Conservation (phyloP, 2,888 invertebrate species). For the Pocota personata region DNA sequence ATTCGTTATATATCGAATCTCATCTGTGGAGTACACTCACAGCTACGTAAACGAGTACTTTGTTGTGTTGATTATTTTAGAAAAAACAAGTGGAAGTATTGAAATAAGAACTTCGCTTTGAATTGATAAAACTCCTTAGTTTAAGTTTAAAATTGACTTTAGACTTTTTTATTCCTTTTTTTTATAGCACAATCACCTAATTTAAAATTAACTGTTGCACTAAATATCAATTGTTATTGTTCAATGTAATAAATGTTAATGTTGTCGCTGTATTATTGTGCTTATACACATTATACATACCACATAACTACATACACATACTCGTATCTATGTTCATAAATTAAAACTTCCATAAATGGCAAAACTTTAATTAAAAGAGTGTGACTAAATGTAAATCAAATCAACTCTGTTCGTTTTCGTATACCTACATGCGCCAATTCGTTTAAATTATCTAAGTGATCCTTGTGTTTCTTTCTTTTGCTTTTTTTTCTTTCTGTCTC, state of each 20-base stretch:
- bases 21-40: too few species aligned
- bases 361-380: constrained; percentile 60
- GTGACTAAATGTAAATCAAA: constrained; percentile 69
- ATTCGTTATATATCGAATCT: too few species aligned
- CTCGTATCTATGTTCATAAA: constrained; percentile 2
- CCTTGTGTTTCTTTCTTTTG: constrained; percentile 54
- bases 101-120: not conserved
- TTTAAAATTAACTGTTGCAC: constrained; percentile 39
- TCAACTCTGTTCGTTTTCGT: constrained; percentile 58
- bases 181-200: constrained; percentile 41
- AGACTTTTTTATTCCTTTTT: not conserved
- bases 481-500: constrained; percentile 56
- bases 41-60: too few species aligned
- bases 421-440: constrained; percentile 11
- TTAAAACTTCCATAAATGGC: constrained; percentile 53
- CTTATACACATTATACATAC: constrained; percentile 36
- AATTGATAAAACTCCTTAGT: not conserved
- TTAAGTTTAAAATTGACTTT: not conserved
- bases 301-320: not conserved
- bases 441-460: constrained; percentile 67
- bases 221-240: constrained; percentile 42
- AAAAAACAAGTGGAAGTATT: not conserved
- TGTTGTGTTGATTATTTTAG: too few species aligned
- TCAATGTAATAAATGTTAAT: constrained; percentile 46
- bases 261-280: constrained; percentile 57